Conservation (phyloP, 2,113 vertebrate genomes). For the Octodon degus region DNA sequence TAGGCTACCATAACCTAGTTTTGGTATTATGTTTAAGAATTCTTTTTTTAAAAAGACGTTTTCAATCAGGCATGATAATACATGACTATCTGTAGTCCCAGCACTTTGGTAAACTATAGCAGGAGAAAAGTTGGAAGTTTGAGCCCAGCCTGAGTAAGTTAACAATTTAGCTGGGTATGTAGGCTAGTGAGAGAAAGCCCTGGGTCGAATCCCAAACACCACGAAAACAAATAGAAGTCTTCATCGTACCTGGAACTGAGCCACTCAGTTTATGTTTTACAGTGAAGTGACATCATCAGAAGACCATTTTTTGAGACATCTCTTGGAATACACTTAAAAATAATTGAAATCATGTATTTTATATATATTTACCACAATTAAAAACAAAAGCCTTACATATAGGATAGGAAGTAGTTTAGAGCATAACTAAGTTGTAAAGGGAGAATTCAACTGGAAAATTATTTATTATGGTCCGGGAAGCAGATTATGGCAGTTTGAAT, state of each 20-base stretch:
- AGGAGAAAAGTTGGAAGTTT: background rate
- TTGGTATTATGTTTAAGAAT: background rate
- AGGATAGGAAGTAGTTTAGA: background rate
- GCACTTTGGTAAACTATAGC: background rate
- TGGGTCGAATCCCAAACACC: background rate
- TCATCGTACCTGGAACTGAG: background rate
- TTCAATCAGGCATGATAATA: background rate
- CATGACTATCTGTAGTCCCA: background rate
- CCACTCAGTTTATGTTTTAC: slow-evolving; percentile 23
- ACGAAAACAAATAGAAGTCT: background rate
- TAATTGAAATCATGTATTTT: background rate
- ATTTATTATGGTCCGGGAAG: background rate
- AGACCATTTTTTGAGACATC: slow-evolving; percentile 10
- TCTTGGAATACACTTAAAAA: background rate
- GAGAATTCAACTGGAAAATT: background rate
- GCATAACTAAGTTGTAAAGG: background rate
- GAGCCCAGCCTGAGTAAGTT: background rate
- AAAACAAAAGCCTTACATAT: background rate
- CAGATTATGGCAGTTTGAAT: background rate
- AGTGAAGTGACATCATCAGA: background rate
- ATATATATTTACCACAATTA: background rate
- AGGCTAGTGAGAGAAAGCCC: background rate
- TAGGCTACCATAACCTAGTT: background rate
- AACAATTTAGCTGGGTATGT: background rate
- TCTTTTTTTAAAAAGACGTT: slow-evolving; percentile 25